phyloP scores from a whole-genome alignment of 2,797 vertebrate genomes.

The Allenopithecus nigroviridis region DNA sequence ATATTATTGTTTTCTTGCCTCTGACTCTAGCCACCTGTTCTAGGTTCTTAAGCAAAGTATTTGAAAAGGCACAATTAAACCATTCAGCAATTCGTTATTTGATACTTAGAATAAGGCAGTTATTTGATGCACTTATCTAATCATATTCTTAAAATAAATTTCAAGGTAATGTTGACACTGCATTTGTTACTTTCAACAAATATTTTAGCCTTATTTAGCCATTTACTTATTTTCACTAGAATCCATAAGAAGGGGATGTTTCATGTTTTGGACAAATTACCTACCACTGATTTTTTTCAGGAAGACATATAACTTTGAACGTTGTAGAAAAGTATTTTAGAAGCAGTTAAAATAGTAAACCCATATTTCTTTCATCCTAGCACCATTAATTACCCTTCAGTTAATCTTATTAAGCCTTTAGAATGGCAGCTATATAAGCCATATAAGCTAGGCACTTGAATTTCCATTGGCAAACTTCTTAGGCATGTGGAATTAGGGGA shows the following conservation, averaged over 20 bases:
- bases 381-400: not conserved
- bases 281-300: not conserved
- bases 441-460: not conserved
- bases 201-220: not conserved
- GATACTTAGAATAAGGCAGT: not conserved
- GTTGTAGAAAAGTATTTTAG: not conserved
- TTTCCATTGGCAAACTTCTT: not conserved
- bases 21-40: slow-evolving; percentile 27
- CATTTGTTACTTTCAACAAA: not conserved
- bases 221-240: not conserved
- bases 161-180: not conserved
- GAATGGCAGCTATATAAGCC: not conserved
- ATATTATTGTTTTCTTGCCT: slow-evolving; percentile 19
- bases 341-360: not conserved
- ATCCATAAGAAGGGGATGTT: not conserved
- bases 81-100: not conserved
- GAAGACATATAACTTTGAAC: not conserved
- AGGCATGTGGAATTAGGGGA: not conserved
- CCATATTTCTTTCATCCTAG: not conserved
- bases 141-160: not conserved
- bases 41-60: not conserved
- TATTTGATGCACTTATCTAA: not conserved
- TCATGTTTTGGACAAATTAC: not conserved
- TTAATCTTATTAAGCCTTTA: not conserved
- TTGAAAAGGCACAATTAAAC: not conserved